These are phyloP conservation scores for Equus quagga DNA, from an alignment of 2,113 vertebrate genomes.

Conservation along the genomic window DNA sequence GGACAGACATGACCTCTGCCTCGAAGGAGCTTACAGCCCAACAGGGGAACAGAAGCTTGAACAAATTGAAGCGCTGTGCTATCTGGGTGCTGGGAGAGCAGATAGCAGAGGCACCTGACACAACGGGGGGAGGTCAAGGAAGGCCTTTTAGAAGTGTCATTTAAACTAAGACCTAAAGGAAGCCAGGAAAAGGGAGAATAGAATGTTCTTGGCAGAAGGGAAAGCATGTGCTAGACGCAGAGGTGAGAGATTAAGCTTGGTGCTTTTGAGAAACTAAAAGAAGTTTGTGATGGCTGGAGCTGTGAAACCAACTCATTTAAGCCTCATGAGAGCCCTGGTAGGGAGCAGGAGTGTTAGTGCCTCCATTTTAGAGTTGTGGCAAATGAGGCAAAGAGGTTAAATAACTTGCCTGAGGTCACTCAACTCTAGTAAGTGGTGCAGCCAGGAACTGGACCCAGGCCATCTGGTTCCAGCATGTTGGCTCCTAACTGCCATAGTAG, in stretches of 20 bases:
- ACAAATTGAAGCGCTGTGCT: conserved; percentile 23
- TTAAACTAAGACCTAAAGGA: conserved; percentile 45
- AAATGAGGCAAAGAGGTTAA: conserved; percentile 5
- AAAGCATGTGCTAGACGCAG: neutral
- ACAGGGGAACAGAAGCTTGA: neutral
- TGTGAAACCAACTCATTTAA: neutral
- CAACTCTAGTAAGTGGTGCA: neutral
- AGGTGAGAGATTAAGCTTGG: conserved; percentile 11
- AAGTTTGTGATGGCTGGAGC: neutral
- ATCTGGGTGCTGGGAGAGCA: neutral
- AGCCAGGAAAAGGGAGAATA: conserved; percentile 36
- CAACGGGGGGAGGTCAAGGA: neutral
- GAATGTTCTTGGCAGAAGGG: conserved; percentile 2
- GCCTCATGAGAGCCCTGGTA: neutral
- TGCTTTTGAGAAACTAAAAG: conserved; percentile 37
- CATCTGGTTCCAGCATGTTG: neutral
- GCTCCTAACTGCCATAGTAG: neutral
- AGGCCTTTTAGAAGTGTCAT: conserved; percentile 16
- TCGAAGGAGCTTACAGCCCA: conserved; percentile 10
- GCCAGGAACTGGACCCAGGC: conserved; percentile 7
- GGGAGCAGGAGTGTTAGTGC: neutral
- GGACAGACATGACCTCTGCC: neutral
- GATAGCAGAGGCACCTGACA: neutral
- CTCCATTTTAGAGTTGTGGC: conserved; percentile 30
- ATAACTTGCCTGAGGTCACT: neutral